A percentile compares a stretch with the other conserved stretches of the same genome.
phyloP scores from a whole-genome alignment of 2,797 vertebrate genomes.

The Enteromius mattozi region DNA sequence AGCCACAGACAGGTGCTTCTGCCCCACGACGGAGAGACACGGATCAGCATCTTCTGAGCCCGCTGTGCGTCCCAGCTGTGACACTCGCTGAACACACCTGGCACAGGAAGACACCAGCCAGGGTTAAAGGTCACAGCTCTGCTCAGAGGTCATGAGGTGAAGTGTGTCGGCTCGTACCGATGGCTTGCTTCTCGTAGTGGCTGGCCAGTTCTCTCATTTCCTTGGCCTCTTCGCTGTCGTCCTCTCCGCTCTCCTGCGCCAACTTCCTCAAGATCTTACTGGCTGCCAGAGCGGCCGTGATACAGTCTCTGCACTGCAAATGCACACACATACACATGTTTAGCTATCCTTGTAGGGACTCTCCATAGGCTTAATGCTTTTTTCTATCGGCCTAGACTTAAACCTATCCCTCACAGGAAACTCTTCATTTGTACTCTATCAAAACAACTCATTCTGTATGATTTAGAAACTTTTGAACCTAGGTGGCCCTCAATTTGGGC shows the following conservation, averaged over 20 bases:
- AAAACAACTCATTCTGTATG: too few relatives aligned
- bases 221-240: slow-evolving; percentile 83
- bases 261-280: slow-evolving; percentile 93
- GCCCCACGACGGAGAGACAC: slow-evolving; percentile 89
- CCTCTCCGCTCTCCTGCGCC: slow-evolving; percentile 79
- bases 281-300: slow-evolving; percentile 86
- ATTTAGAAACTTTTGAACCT: too few relatives aligned
- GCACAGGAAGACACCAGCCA: not conserved
- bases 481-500: too few relatives aligned
- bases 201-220: slow-evolving; percentile 83
- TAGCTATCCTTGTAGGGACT: too few relatives aligned
- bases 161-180: slow-evolving; percentile 75
- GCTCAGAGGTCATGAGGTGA: not conserved
- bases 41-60: slow-evolving; percentile 87
- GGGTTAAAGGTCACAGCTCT: not conserved
- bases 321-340: slow-evolving; percentile 17
- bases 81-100: slow-evolving; percentile 92
- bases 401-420: too few relatives aligned
- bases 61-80: slow-evolving; percentile 83
- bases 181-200: slow-evolving; percentile 86
- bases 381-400: too few relatives aligned
- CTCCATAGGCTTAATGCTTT: too few relatives aligned
- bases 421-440: too few relatives aligned
- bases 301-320: slow-evolving; percentile 88
- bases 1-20: slow-evolving; percentile 87